These are phyloP conservation scores for Alligator mississippiensis DNA, from an alignment of 2,113 vertebrate genomes.

Conservation along the genomic window DNA sequence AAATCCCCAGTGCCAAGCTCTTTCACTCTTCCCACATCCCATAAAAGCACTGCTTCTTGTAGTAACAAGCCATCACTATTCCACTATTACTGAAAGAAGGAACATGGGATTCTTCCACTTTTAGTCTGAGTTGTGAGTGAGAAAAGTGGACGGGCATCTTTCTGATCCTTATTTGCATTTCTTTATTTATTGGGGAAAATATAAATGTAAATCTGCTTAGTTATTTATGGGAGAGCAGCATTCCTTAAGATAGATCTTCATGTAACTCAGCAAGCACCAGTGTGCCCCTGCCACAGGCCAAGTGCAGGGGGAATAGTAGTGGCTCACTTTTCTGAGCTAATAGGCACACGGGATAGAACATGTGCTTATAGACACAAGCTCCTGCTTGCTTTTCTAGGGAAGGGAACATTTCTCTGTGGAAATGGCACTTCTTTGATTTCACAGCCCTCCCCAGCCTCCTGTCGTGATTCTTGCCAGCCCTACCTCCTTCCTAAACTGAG, in stretches of 20 bases:
- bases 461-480: conserved; percentile 1
- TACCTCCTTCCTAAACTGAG: background rate
- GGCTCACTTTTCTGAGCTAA: accelerated
- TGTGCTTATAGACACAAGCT: conserved; percentile 55
- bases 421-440: conserved; percentile 45
- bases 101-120: background rate
- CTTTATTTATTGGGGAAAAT: background rate
- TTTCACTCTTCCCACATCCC: background rate
- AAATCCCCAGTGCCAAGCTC: background rate
- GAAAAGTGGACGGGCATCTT: background rate
- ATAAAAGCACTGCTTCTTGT: background rate
- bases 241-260: background rate
- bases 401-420: conserved; percentile 27
- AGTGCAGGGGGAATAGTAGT: background rate
- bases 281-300: accelerated
- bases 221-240: background rate
- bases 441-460: conserved; percentile 28
- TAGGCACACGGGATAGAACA: conserved; percentile 28
- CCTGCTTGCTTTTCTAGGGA: conserved; percentile 59
- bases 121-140: background rate
- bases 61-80: background rate
- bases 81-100: background rate
- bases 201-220: background rate
- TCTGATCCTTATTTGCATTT: background rate
- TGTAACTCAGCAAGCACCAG: background rate